These are phyloP conservation scores for Abrostola tripartita DNA, from an alignment of 2,888 invertebrate genomes.

Conservation along the genomic window DNA sequence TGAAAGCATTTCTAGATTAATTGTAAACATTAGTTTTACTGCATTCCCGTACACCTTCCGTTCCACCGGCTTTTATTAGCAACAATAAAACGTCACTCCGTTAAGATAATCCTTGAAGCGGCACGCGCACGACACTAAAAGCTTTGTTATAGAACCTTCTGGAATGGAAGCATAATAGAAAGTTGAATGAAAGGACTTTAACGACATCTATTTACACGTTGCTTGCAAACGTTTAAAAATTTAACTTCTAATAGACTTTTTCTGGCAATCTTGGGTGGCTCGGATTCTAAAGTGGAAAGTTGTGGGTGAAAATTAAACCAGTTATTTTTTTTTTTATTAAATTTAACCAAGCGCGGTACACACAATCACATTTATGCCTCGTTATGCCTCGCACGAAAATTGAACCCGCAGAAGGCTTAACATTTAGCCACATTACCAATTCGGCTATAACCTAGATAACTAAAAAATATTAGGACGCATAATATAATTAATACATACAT, in stretches of 20 bases:
- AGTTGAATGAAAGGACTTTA: constrained; percentile 6
- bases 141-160: constrained; percentile 38
- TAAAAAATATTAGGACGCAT: too few species aligned
- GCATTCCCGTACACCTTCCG: constrained; percentile 57
- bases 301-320: too few species aligned
- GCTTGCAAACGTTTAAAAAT: neutral
- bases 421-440: too few species aligned
- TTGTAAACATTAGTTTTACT: constrained; percentile 62
- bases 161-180: constrained; percentile 19
- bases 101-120: constrained; percentile 62
- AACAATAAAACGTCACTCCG: constrained; percentile 69
- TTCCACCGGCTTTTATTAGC: constrained; percentile 68
- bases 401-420: too few species aligned
- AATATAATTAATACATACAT: too few species aligned
- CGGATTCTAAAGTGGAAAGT: too few species aligned
- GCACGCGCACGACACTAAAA: constrained; percentile 40
- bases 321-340: too few species aligned
- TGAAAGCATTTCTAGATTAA: constrained; percentile 58
- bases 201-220: constrained; percentile 4
- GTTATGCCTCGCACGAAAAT: too few species aligned
- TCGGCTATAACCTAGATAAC: too few species aligned
- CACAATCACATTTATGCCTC: too few species aligned
- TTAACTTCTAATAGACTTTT: neutral
- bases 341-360: too few species aligned
- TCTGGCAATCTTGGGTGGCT: too few species aligned